A percentile compares a stretch with the other conserved stretches of the same genome.
These are phyloP conservation scores for Hedychridium roseum DNA, from an alignment of 2,888 invertebrate genomes.

Conservation along the genomic window DNA sequence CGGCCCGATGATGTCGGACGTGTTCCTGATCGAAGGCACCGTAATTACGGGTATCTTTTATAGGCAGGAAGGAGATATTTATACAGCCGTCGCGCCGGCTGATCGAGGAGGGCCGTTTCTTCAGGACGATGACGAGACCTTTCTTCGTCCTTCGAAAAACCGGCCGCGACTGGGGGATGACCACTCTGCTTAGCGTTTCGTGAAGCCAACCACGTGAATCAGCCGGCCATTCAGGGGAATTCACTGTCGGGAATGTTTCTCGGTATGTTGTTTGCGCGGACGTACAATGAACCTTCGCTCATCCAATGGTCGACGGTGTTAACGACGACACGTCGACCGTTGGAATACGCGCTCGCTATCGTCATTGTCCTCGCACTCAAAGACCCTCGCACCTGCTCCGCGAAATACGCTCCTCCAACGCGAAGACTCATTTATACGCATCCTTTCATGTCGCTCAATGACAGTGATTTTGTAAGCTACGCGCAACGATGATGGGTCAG, in stretches of 20 bases:
- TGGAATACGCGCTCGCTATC: too few relatives aligned
- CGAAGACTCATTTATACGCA: too few relatives aligned
- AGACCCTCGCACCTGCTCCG: too few relatives aligned
- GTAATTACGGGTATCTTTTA: slow-evolving; percentile 61
- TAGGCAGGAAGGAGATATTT: slow-evolving; percentile 59
- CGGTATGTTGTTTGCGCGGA: slow-evolving; percentile 38
- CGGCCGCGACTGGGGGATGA: slow-evolving; percentile 16
- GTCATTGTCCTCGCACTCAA: too few relatives aligned
- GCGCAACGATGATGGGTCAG: too few relatives aligned
- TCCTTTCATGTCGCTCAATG: too few relatives aligned
- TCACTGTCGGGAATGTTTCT: slow-evolving; percentile 31
- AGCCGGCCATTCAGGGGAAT: slow-evolving; percentile 38
- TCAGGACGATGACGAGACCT: slow-evolving; percentile 52
- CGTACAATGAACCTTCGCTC: too few relatives aligned
- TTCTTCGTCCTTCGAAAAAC: slow-evolving; percentile 30
- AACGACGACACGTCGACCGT: too few relatives aligned
- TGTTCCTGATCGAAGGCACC: slow-evolving; percentile 49
- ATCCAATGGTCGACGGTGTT: too few relatives aligned
- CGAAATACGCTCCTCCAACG: too few relatives aligned
- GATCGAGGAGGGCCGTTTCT: slow-evolving; percentile 57
- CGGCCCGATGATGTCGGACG: slow-evolving; percentile 38
- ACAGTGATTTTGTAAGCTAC: too few relatives aligned
- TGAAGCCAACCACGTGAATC: slow-evolving; percentile 24
- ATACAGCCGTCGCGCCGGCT: slow-evolving; percentile 58
- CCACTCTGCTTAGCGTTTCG: slow-evolving; percentile 11